Evolutionary conservation across 2,113 vertebrate genomes (phyloP).

Genomic region (Opisthocomus hoazin): DNA sequence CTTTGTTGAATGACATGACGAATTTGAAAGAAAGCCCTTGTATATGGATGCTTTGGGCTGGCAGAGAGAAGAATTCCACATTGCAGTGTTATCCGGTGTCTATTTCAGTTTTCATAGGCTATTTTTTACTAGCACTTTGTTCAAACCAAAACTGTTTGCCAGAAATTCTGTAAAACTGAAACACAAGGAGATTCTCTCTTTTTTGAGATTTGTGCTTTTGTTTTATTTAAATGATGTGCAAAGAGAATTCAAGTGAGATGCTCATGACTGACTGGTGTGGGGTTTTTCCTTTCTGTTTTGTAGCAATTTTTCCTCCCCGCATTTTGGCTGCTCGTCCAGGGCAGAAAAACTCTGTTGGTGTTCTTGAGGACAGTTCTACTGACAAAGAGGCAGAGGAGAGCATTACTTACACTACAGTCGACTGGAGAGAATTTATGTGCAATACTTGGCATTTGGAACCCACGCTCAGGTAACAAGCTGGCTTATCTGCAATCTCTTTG

Average conservation of each 20-base stretch:
- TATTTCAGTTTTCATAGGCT: background rate
- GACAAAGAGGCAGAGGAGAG: conserved; percentile 84
- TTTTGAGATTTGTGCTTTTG: background rate
- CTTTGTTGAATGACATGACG: background rate
- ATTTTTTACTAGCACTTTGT: background rate
- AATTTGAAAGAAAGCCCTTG: background rate
- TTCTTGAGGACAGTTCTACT: conserved; percentile 79
- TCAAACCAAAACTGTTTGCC: background rate
- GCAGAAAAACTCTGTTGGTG: conserved; percentile 88
- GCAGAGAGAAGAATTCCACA: background rate
- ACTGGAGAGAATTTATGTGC: conserved; percentile 98
- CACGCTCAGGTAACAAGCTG: conserved; percentile 83
- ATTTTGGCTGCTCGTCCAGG: conserved; percentile 85
- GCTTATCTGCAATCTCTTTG: background rate
- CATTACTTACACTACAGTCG: conserved; percentile 90
- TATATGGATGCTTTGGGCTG: background rate
- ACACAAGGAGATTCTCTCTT: background rate
- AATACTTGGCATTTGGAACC: conserved; percentile 99
- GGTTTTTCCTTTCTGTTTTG: background rate
- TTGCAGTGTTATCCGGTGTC: background rate
- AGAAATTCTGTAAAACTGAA: background rate
- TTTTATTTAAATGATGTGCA: background rate
- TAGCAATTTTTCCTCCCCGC: conserved; percentile 92
- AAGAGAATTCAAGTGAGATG: background rate
- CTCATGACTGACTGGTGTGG: background rate